These are phyloP conservation scores for Dipodomys stephensi DNA, from an alignment of 2,113 vertebrate genomes.

Conservation along the genomic window DNA sequence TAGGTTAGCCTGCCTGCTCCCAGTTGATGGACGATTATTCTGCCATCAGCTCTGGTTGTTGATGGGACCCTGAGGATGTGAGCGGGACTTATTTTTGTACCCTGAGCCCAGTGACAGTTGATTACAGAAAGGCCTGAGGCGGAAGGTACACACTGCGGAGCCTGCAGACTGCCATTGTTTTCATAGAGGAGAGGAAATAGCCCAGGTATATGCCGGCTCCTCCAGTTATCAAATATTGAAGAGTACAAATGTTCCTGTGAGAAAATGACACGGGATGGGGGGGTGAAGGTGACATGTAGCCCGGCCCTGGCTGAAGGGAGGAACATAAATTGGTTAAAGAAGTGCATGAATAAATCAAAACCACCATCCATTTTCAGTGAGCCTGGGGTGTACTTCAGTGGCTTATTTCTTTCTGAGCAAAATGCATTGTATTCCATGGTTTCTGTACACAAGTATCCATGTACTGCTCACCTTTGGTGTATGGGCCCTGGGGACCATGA, in stretches of 20 bases:
- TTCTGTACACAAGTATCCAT: rapidly evolving
- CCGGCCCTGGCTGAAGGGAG: background rate
- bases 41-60: background rate
- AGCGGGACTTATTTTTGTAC: background rate
- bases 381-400: rapidly evolving
- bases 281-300: rapidly evolving
- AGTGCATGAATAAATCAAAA: background rate
- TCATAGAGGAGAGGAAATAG: background rate
- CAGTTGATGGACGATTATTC: background rate
- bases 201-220: background rate
- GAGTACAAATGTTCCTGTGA: background rate
- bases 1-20: rapidly evolving
- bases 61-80: rapidly evolving
- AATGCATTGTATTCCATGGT: rapidly evolving
- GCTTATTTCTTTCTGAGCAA: background rate
- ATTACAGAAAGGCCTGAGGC: background rate
- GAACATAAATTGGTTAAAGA: background rate
- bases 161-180: background rate
- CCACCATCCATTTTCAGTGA: rapidly evolving
- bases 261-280: background rate
- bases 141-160: no score
- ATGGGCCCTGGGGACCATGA: background rate
- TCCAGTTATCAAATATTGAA: conserved; percentile 30
- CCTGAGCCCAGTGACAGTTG: background rate
- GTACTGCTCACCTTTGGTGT: rapidly evolving